Base-by-base conservation (phyloP, 2,888 invertebrate species). In the Cactoblastis cactorum region DNA sequence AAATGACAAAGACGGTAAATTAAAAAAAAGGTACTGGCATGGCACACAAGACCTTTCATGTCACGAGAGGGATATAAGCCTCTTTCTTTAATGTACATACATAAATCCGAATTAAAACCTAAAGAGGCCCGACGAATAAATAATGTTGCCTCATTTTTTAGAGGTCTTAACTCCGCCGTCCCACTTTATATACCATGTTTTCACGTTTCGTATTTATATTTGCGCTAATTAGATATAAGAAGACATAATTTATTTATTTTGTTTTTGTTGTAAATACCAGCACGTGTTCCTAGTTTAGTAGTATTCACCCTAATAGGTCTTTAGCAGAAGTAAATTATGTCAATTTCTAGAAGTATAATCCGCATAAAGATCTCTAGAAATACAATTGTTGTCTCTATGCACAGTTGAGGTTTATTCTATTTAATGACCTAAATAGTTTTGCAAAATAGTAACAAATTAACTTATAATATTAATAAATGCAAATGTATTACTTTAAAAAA, bases 41-140 rank as follows among this genome's bases (percentile, higher is more conserved):
- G 51, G 50, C 62, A 63, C 57, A 69, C 60, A 68, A 67, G 67
- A 63, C 46, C 66, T 59, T 55, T 62, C 67, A 60, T 63, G 71
- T 77, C 73, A 71, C 68, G 62, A 51, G 57, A 56, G 59, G 59
- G 65, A 69, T 74, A 67, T 78, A 80, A 81, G 80, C 78, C 69
- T 73, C 75, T 74, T 80, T 77, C 77, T 80, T 77, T 80, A 80
- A 85, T 82, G 79, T 80, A 73, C 73, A 80, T 77, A 80, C 80
- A 86, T 87, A 86, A 85, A 87, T 87, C 80, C 77, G 83, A 84
- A 85, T 87, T 86, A 84, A 85, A 83, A 82, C 76, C 68, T 67
- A 77, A 85, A 80, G 77, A 81, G 79, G 78, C 70, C 71, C 70
- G 61, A 53, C 68, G 74, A 76, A 83, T 86, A 85, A 86, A 83